Percentiles rank a stretch among this genome's conserved stretches.
Conservation (phyloP, 1,140 invertebrate species). For the Kradibia gibbosae region DNA sequence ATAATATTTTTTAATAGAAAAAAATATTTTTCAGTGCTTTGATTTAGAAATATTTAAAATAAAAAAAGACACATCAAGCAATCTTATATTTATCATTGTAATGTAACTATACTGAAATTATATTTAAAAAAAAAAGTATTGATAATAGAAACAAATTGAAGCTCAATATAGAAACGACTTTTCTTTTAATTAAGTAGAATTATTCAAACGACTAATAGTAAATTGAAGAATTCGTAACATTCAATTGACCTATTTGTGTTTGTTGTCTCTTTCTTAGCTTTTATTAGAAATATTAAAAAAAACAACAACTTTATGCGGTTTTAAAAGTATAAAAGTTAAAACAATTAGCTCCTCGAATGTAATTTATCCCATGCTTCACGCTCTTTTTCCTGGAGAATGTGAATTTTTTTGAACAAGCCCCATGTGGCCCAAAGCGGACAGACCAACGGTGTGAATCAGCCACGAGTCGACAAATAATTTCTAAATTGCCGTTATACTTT, state of each 20-base stretch:
- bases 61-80: too few relatives aligned
- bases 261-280: background rate
- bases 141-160: too few relatives aligned
- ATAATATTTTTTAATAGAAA: too few relatives aligned
- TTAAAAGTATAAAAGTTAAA: background rate
- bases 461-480: slow-evolving; percentile 42
- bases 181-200: too few relatives aligned
- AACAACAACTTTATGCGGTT: background rate
- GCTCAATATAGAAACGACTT: too few relatives aligned
- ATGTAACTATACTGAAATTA: too few relatives aligned
- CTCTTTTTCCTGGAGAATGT: background rate
- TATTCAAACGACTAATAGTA: too few relatives aligned
- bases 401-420: slow-evolving; percentile 2
- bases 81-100: too few relatives aligned
- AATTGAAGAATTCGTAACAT: background rate
- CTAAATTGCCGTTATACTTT: slow-evolving; percentile 45
- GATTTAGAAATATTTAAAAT: too few relatives aligned
- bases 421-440: background rate
- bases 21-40: too few relatives aligned
- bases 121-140: too few relatives aligned
- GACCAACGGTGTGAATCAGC: background rate
- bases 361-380: background rate
- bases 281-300: slow-evolving; percentile 4
- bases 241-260: background rate
- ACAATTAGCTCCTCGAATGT: background rate